Evolutionary conservation across 2,888 invertebrate species (phyloP), one percentile per base, ranked within the genome.

Genomic region (Unio delphinus): DNA sequence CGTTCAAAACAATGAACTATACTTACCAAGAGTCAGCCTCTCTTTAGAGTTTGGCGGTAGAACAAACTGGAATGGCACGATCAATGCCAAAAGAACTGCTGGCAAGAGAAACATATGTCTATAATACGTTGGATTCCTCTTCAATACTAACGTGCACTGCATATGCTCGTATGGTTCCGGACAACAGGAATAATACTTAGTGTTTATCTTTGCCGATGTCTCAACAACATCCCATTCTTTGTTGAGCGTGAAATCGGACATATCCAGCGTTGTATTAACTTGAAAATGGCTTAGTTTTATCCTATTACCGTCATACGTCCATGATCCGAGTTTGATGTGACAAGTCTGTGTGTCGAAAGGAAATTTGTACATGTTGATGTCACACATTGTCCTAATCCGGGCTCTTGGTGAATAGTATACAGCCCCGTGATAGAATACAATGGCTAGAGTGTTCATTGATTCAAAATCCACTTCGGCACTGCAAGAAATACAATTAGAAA

Each of bases 1-100:
- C 58, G n/a, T 58, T n/a, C 20, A 58, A 58, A 23, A 26, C 8
- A 58, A 58, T 11, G 11, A 58, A n/a, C 54, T n/a, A 20, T 26
- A 59, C 90, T 97, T 96, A 92, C 98, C 98, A 87, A 99, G 93
- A 87, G 98, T 96, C 81, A 99, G 97, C 93, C 98, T 98, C 91
- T 98, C 98, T 61, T 97, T 97, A 2, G 97, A 97, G 90, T 98
- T 98, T 55, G 97, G 97, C 0, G 98, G 98, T 73, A 98, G 91
- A 88, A 98, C 97, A 91, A 99, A 98, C 64, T 98, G 98, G 68
- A 98, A 92, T 28, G 98, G 96, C 1, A 98, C 97, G 68, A 98
- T 92, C 90, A 97, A 96, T 3, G 97, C 97, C 75, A 98, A 94
- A 11, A 97, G 96, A 30, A 97, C 96, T 87, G 97, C 87, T 8